Evolutionary conservation across 2,113 vertebrate species (phyloP), one percentile per base, ranked within the genome.

Genomic region (Anas platyrhynchos): DNA sequence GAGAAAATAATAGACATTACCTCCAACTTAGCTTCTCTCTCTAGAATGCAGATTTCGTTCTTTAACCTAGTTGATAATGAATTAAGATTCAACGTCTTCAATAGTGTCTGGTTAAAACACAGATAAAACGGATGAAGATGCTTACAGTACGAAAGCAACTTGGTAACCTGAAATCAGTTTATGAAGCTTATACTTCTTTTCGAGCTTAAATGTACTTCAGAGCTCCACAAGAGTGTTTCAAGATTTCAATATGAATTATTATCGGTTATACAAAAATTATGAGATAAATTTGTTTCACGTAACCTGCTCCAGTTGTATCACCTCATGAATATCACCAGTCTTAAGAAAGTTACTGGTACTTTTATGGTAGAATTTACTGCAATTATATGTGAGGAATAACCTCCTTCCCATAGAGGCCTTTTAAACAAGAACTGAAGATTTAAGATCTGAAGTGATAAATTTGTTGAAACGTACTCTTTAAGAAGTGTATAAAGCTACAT

Each of bases 41-140:
- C 75, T 55, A 82, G 92, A 83, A 73, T 58, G 74, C 81, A 62
- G 78, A 92, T 81, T 93, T 96, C 7, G 1, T 83, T 86, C 96
- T 94, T 97, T 85, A 97, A 95, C 95, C 93, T 97, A 91, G 43
- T 97, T 44, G 90, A 96, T 92, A 96, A 96, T 20, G 44, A 97
- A 97, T 93, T 83, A 91, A 80, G 56, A 95, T 68, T 77, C 18
- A 76, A 88, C 72, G 74, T 88, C 94, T 96, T 92, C 72, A 83
- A 88, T 26, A 54, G 17, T 38, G 11, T 6, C 58, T 15, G 27
- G 65, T 18, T 38, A 62, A 80, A 86, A 68, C 2, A 81, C 11
- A 78, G 16, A 22, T 63, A 74, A 86, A 41, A 15, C 12, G 36
- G 31, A 63, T 34, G 31, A 72, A 80, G 50, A 62, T 26, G 59